Evolutionary conservation across 2,888 invertebrate species (phyloP), one percentile per base, ranked within the genome.

Genomic region (Formica aserva): DNA sequence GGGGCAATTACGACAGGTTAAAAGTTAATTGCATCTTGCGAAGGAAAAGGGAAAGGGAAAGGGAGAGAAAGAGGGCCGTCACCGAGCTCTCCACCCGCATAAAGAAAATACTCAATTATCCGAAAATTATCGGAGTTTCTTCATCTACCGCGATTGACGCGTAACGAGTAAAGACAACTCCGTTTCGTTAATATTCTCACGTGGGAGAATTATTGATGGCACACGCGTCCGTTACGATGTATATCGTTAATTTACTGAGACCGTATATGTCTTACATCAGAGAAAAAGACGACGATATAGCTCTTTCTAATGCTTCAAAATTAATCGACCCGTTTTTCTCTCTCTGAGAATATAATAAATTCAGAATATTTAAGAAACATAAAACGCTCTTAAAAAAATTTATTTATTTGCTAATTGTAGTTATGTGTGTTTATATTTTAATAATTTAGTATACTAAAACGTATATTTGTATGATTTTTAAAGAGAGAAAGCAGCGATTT

Each of bases 21-120:
- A 92, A 91, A 90, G 91, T 90, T 91, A 90, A 92, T 92, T 91
- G 91, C 89, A 82, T 48, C 76, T 29, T 29, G 41, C 1, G 26
- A 11, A 32, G 32, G 15, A 57, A 32, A 22, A 22, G 22, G 22
- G 22, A 32, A 22, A 22, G 22, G 22, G 22, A 22, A n/a, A n/a
- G 26, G 32, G 72, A 48, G 52, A 45, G 48, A 38, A 18, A 26
- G 55, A 41, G 22, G 22, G 22, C 60, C 57, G 55, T 22, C 22
- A 22, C 4, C 35, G 45, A 1, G 4, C 15, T 45, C 18, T 45
- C 15, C 18, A 15, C 18, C 13, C 11, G 41, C 13, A 18, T 4
- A 45, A 35, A 72, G 22, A 85, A 82, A 87, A 82, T 57, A 48
- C 22, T 55, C 67, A 29, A 81, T 74, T 74, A 74, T 81, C 26